phyloP scores from a whole-genome alignment of 1,140 invertebrate genomes.

The Vanessa tameamea region DNA sequence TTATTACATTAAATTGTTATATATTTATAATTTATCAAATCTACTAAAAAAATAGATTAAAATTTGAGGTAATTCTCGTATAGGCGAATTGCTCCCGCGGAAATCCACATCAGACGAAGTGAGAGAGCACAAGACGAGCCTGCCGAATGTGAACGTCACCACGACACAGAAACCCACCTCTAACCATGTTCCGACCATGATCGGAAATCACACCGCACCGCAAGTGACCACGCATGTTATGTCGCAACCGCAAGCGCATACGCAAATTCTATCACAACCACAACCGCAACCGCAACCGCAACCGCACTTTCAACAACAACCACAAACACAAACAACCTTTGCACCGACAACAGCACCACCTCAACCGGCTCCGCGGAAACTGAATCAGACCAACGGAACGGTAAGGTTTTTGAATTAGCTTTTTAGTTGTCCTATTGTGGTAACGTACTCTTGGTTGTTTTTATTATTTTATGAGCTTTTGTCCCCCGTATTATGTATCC shows the following conservation, averaged over 20 bases:
- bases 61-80: constrained; percentile 30
- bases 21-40: background rate
- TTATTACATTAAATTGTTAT: background rate
- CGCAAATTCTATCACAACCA: constrained; percentile 29
- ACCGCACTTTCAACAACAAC: constrained; percentile 29
- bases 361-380: constrained; percentile 75
- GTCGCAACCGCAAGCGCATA: constrained; percentile 36
- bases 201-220: constrained; percentile 59
- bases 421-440: background rate
- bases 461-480: constrained; percentile 5
- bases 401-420: constrained; percentile 48
- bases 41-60: background rate
- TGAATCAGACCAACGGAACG: constrained; percentile 73
- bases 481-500: background rate
- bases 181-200: constrained; percentile 69
- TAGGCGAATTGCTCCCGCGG: constrained; percentile 57
- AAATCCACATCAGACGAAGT: constrained; percentile 74
- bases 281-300: constrained; percentile 30
- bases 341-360: constrained; percentile 58
- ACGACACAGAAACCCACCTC: constrained; percentile 60
- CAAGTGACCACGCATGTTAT: constrained; percentile 44
- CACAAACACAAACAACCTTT: constrained; percentile 46
- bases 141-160: constrained; percentile 62
- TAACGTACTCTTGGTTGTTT: background rate
- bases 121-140: constrained; percentile 71